These are phyloP conservation scores for Pangasius krempfi DNA, from an alignment of 2,797 vertebrate species.

Conservation along the genomic window DNA sequence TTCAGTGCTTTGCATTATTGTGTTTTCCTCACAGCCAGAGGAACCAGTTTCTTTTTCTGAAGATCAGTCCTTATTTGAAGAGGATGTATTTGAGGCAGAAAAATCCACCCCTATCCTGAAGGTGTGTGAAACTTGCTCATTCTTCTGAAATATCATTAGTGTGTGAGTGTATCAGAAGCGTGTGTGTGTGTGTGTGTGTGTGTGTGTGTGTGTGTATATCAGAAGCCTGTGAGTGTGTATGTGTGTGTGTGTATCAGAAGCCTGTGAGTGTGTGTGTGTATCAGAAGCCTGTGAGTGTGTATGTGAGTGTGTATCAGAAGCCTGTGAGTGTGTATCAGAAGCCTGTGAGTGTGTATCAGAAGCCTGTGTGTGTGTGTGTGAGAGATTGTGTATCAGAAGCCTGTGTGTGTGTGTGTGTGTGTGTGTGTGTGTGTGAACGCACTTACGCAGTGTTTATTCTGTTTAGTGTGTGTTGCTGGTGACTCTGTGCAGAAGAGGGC, in stretches of 20 bases:
- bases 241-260: too few relatives aligned
- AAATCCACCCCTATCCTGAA: conserved; percentile 53
- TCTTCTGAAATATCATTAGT: neutral
- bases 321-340: too few relatives aligned
- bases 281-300: too few relatives aligned
- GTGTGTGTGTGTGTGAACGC: neutral
- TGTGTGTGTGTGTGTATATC: too few relatives aligned
- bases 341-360: too few relatives aligned
- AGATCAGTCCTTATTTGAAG: conserved; percentile 67
- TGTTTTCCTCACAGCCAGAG: conserved; percentile 45
- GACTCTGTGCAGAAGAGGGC: neutral
- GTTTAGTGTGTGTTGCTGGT: neutral
- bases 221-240: too few relatives aligned
- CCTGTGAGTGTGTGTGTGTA: too few relatives aligned
- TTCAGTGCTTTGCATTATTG: neutral
- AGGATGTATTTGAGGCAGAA: conserved; percentile 62
- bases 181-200: neutral
- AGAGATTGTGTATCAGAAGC: too few relatives aligned
- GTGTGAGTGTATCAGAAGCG: neutral
- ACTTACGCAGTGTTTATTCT: neutral
- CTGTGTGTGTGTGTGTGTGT: neutral
- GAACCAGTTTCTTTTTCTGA: conserved; percentile 52
- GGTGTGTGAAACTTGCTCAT: conserved; percentile 56
- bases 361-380: too few relatives aligned
- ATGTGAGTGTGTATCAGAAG: too few relatives aligned